A percentile compares a stretch with the other conserved stretches of the same genome.
Evolutionary conservation across 2,797 vertebrate species (phyloP).

Genomic region (Ptychobarbus kaznakovi): DNA sequence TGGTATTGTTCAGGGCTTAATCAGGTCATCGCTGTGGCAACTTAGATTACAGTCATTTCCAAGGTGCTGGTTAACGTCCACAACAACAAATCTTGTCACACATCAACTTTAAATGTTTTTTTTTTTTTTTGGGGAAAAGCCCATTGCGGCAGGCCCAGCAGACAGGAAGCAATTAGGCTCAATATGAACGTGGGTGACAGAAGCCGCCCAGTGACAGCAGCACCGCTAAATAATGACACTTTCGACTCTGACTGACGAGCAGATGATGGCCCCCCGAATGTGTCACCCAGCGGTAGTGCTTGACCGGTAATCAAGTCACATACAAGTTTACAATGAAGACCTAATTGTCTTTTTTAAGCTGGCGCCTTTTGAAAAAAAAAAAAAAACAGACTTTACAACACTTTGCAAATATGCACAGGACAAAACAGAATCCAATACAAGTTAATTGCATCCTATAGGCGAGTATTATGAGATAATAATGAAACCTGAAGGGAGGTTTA

Average conservation of each 20-base stretch:
- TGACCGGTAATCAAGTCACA: conserved; percentile 29
- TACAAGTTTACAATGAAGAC: conserved; percentile 18
- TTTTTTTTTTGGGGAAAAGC: conserved; percentile 30
- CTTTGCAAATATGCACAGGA: background rate
- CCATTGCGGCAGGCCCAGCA: conserved; percentile 39
- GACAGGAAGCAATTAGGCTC: conserved; percentile 59
- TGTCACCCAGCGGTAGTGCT: background rate
- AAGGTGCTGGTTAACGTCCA: conserved; percentile 71
- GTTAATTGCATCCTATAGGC: conserved; percentile 39
- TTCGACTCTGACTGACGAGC: conserved; percentile 41
- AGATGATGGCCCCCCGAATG: conserved; percentile 34
- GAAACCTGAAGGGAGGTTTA: conserved; percentile 30
- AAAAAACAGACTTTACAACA: background rate
- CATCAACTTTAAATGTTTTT: conserved; percentile 65
- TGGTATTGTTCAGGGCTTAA: conserved; percentile 83
- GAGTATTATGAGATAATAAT: conserved; percentile 12
- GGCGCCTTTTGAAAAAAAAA: background rate
- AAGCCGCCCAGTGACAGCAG: conserved; percentile 43
- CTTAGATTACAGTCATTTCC: conserved; percentile 88
- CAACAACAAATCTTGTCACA: conserved; percentile 78
- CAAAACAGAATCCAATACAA: conserved; percentile 3
- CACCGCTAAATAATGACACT: conserved; percentile 50
- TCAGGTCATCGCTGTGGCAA: conserved; percentile 86
- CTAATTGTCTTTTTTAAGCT: conserved; percentile 33
- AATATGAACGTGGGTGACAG: conserved; percentile 50